Evolutionary conservation across 2,113 vertebrate genomes (phyloP).

Genomic region (Chiloscyllium plagiosum): DNA sequence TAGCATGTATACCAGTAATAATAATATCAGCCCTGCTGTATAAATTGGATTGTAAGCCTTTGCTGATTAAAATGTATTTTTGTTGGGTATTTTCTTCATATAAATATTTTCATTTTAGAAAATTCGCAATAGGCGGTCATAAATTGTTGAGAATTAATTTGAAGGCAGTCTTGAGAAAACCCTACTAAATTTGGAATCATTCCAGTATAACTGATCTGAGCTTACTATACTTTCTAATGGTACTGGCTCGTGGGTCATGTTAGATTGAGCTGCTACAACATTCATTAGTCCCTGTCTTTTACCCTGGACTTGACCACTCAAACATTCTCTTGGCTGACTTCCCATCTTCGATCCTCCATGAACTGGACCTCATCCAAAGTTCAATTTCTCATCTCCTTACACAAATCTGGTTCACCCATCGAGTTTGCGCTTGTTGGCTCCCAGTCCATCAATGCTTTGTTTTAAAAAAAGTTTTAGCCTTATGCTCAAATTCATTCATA

Average conservation of each 20-base stretch:
- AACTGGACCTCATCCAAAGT: too few species aligned
- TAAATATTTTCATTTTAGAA: neutral
- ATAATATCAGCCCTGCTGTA: neutral
- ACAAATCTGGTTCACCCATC: neutral
- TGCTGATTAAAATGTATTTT: neutral
- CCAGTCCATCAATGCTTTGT: neutral
- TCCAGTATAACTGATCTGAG: neutral
- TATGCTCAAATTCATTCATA: neutral
- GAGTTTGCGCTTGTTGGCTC: neutral
- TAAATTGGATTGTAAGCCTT: neutral
- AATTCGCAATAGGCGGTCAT: neutral
- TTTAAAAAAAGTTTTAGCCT: neutral
- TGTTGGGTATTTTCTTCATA: neutral
- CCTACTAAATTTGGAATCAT: neutral
- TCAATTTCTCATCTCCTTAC: too few species aligned
- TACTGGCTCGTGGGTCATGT: neutral
- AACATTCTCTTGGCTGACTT: too few species aligned
- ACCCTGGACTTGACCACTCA: too few species aligned
- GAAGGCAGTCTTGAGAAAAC: neutral
- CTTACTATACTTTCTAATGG: neutral
- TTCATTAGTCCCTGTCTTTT: neutral
- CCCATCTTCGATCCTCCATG: too few species aligned
- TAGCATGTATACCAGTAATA: neutral
- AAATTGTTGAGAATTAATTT: neutral
- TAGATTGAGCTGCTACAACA: neutral